Evolutionary conservation across 2,113 vertebrate genomes (phyloP).

Genomic region (Nycticebus coucang): DNA sequence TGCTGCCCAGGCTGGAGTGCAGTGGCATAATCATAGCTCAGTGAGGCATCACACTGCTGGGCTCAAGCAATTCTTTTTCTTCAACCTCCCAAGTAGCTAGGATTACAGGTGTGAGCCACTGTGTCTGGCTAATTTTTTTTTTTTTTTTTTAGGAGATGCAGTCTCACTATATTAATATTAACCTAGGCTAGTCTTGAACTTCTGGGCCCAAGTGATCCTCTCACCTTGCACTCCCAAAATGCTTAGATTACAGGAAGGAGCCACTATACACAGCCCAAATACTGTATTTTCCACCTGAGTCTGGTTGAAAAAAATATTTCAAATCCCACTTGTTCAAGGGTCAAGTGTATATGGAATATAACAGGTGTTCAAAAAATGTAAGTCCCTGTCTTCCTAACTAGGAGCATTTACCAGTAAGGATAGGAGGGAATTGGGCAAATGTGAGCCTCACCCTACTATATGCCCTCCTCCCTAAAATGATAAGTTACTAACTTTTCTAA

Average conservation of each 20-base stretch:
- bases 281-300: neutral
- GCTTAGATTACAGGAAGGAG: too few species aligned
- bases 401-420: neutral
- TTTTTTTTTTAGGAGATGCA: too few species aligned
- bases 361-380: neutral
- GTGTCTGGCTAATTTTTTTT: neutral
- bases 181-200: neutral
- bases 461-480: neutral
- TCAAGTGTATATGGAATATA: neutral
- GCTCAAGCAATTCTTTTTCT: neutral
- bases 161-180: neutral
- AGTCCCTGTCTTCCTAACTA: neutral
- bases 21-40: neutral
- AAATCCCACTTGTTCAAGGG: neutral
- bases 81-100: neutral
- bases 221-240: too few species aligned
- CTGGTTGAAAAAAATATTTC: neutral
- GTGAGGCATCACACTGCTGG: neutral
- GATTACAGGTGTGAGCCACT: neutral
- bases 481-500: conserved; percentile 7
- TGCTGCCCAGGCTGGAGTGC: neutral
- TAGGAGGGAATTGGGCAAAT: neutral
- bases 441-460: neutral
- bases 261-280: too few species aligned
- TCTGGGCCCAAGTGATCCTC: too few species aligned